Evolutionary conservation across 1,140 invertebrate species (phyloP), one percentile per base, ranked within the genome.

Genomic region (Elysia chlorotica): DNA sequence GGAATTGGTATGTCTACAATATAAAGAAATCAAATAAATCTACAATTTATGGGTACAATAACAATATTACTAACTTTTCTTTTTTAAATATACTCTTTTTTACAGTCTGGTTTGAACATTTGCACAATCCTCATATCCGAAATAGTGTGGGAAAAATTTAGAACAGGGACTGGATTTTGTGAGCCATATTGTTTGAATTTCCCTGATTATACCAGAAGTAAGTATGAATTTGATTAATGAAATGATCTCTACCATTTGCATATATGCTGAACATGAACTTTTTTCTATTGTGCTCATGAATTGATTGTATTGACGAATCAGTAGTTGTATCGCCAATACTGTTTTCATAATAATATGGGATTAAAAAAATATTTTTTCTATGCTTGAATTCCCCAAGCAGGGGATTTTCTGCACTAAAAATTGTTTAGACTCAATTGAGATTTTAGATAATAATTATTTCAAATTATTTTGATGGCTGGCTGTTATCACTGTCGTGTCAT

Each of bases 61-160:
- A 65, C 5, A 17, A 31, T 6, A 36, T 31, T 65, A 4, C 25
- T 65, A 36, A 35, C 35, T 23, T 65, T 65, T 35, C 14, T 28
- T 31, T 37, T 35, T 59, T 17, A 23, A 59, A 59, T 19, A 59
- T 59, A 30, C 37, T 71, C 33, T 71, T 73, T 70, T 73, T 78
- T 82, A 59, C 76, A 88, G 87, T 81, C 79, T 48, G 65, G 74
- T 23, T 63, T 78, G 1, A 92, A 94, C 82, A 84, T 96, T 30
- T 93, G 92, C 77, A 91, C 92, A 3, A 89, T 97, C 65, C 90
- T 96, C 28, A 87, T 94, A 33, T 93, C 92, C 2, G 91, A 94
- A 82, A 88, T 96, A 41, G 86, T 91, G 30, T 94, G 93, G 85
- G 93, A 95, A 77, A 95, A 95, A 80, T 95, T 92, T 83, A 88